Percentiles rank a stretch among this genome's conserved stretches.
Conservation (phyloP, 2,113 vertebrate genomes). For the Bambusicola thoracicus region DNA sequence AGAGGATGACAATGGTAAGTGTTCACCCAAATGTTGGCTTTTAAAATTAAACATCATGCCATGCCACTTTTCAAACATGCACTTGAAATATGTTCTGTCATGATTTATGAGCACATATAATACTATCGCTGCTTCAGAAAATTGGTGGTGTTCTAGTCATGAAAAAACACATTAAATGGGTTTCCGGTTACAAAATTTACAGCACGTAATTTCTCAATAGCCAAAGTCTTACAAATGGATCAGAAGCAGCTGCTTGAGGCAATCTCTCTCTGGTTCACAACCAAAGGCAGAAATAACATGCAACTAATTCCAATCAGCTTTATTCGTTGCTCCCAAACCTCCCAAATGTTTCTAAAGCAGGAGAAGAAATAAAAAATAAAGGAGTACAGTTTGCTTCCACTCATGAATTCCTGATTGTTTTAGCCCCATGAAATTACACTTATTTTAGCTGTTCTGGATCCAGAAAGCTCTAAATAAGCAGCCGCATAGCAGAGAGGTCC, state of each 20-base stretch:
- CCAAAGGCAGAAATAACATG: constrained; percentile 20
- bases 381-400: neutral
- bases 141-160: constrained; percentile 35
- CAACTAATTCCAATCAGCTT: constrained; percentile 13
- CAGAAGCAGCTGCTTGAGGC: constrained; percentile 13
- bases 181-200: constrained; percentile 63
- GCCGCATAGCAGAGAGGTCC: constrained; percentile 71
- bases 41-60: constrained; percentile 7
- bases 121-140: constrained; percentile 49
- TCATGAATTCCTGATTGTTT: constrained; percentile 60
- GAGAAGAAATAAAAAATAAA: neutral
- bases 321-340: neutral
- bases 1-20: neutral
- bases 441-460: constrained; percentile 58
- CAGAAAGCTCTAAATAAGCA: constrained; percentile 75
- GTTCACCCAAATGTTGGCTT: neutral
- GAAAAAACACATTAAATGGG: constrained; percentile 60
- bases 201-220: constrained; percentile 45
- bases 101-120: constrained; percentile 1
- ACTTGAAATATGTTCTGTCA: constrained; percentile 30
- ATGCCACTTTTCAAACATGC: neutral
- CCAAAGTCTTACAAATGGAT: neutral
- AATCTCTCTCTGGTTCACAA: constrained; percentile 8
- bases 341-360: neutral
- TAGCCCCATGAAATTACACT: constrained; percentile 51